Evolutionary conservation across 2,888 invertebrate genomes (phyloP), one percentile per base, ranked within the genome.

Genomic region (Perizoma flavofasciatum): DNA sequence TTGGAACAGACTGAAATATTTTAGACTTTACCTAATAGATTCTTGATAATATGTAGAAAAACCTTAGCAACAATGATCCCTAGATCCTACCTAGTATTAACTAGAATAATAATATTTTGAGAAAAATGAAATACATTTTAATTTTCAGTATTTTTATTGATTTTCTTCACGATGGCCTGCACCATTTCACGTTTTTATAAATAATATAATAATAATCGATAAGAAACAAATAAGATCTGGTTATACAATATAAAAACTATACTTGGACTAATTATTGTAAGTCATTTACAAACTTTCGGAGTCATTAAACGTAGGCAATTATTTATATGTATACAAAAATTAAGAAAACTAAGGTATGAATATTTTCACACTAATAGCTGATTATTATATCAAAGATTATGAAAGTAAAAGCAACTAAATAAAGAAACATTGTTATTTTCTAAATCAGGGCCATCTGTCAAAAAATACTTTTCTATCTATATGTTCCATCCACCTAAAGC

Each of bases 151-250:
- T 72, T 74, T 81, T 82, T 81, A 80, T 79, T 80, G 67, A 71
- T 80, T 73, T 67, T 73, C 72, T 59, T 73, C 65, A 67, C 68
- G 72, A 80, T 74, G 75, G 75, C 74, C 74, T 78, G 80, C 77
- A 80, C 79, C 79, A 79, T 73, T 66, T 69, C 63, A 70, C 67
- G 73, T 61, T 68, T 56, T 47, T 55, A 52, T 59, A 60, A 58
- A 67, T 65, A 73, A 62, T 22, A 22, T 22, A 2, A 22, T 22
- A 22, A 54, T 65, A 67, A 59, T 66, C 65, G 61, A 59, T 57
- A 65, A 43, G 60, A 63, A 54, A 62, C 47, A 59, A 50, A 54
- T 63, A 51, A 59, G 56, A 68, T 51, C 60, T 55, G 50, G 62
- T 61, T 66, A 61, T 53, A 62, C 48, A 63, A 65, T 55, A 52